Percentiles rank a stretch among this genome's conserved stretches.
Evolutionary conservation across 2,888 invertebrate genomes (phyloP).

Genomic region (Amiota communis): DNA sequence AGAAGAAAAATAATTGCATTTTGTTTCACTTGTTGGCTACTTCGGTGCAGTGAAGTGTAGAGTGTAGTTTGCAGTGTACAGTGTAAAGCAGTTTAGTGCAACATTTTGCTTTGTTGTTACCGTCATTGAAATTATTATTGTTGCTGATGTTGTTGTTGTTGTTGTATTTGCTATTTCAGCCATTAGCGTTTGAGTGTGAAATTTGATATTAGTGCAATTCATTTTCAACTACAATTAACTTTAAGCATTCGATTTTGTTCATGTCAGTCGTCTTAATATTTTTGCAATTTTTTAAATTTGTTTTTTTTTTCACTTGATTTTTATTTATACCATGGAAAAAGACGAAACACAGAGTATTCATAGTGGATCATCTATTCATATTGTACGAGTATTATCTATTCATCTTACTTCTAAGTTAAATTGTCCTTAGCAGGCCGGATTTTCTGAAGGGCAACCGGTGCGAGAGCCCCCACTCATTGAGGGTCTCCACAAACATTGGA

Average conservation of each 20-base stretch:
- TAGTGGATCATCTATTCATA: no score
- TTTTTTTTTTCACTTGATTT: no score
- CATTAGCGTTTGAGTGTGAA: slow-evolving; percentile 68
- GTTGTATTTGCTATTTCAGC: slow-evolving; percentile 46
- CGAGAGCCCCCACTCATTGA: no score
- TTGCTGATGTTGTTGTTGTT: slow-evolving; percentile 40
- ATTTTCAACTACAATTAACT: slow-evolving; percentile 63
- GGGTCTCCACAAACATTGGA: no score
- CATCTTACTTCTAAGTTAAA: no score
- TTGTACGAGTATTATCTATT: no score
- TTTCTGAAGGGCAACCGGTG: no score
- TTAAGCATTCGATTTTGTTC: slow-evolving; percentile 43
- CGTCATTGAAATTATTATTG: slow-evolving; percentile 45
- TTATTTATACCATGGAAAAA: no score
- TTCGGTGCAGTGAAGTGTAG: background rate
- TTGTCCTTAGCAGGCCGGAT: no score
- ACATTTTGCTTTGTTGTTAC: slow-evolving; percentile 55
- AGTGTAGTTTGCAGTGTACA: slow-evolving; percentile 22
- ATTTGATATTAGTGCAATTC: slow-evolving; percentile 68
- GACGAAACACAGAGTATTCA: no score
- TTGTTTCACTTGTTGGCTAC: slow-evolving; percentile 35
- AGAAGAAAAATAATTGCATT: slow-evolving; percentile 59
- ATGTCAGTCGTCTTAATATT: slow-evolving; percentile 27
- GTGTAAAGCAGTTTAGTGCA: background rate
- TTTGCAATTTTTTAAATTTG: background rate